Conservation (phyloP, 2,797 vertebrate species). For the Cuniculus paca region DNA sequence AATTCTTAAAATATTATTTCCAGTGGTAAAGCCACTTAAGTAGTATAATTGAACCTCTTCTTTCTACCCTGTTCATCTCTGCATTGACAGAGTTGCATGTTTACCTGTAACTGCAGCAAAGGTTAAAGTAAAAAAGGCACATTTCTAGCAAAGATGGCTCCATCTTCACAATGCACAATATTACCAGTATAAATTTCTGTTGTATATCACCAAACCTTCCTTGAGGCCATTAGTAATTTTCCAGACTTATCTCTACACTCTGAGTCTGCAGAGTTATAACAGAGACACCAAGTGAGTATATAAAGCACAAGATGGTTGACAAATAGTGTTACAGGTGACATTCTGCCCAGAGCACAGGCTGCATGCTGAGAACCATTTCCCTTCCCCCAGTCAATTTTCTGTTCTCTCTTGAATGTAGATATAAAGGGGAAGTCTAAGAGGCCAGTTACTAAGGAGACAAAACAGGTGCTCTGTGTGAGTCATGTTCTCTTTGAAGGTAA, state of each 20-base stretch:
- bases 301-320: neutral
- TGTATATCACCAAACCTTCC: constrained; percentile 60
- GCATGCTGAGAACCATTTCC: constrained; percentile 38
- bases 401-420: constrained; percentile 82
- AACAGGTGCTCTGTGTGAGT: constrained; percentile 86
- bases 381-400: constrained; percentile 80
- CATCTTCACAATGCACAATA: constrained; percentile 32
- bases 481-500: constrained; percentile 84
- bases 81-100: neutral
- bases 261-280: constrained; percentile 34
- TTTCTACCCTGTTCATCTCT: neutral
- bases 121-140: constrained; percentile 24
- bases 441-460: constrained; percentile 89
- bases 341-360: neutral
- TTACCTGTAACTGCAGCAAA: constrained; percentile 41
- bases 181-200: constrained; percentile 12
- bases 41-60: neutral
- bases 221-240: constrained; percentile 79
- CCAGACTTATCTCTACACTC: constrained; percentile 50
- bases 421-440: constrained; percentile 84
- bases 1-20: constrained; percentile 46
- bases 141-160: constrained; percentile 31
- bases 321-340: constrained; percentile 70
- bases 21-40: neutral
- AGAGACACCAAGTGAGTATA: constrained; percentile 65